Base-by-base conservation (phyloP, 2,888 invertebrate species). In the Uloborus plumipes region DNA sequence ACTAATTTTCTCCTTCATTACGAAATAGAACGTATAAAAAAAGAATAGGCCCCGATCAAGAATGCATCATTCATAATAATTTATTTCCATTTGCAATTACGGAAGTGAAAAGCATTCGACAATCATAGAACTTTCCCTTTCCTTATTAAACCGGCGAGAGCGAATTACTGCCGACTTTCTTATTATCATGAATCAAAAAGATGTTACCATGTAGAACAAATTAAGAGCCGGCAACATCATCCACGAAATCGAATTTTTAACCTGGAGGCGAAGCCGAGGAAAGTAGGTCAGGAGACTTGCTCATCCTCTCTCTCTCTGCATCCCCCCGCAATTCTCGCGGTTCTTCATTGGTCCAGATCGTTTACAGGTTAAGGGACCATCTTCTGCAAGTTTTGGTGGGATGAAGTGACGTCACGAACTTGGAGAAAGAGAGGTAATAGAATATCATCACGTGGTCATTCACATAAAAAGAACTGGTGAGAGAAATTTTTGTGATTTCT, bases 331-430 rank as follows among this genome's bases (percentile, higher is more conserved):
- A 26, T 26, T 26, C 26, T 26, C 26, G 26, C 26, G 26, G 26
- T 26, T 26, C 26, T 26, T 26, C 49, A 80, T 80, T 80, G 79
- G 79, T 73, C 79, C 62, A 73, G 62, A 62, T 73, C 50, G 26
- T 72, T 67, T 69, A 31, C 53, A 73, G 79, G 73, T 80, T 73
- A 73, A 69, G 79, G 79, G 79, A 79, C 79, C 79, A 73, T 80
- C 79, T 67, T 73, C 62, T 13, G 55, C 49, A 50, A 26, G 58
- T 50, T 75, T 51, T 50, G 39, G 62, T 47, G 26, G 26, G 51
- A 51, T 64, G 53, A 26, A 49, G 61, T 69, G 72, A 73, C 67
- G 73, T 79, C 72, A 73, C n/a, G 31, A n/a, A 14, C 20, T 59
- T 59, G 58, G n/a, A 18, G 47, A 47, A 69, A 76, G 18, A 61